phyloP scores from a whole-genome alignment of 1,140 invertebrate species.

The Sinonovacula constricta region DNA sequence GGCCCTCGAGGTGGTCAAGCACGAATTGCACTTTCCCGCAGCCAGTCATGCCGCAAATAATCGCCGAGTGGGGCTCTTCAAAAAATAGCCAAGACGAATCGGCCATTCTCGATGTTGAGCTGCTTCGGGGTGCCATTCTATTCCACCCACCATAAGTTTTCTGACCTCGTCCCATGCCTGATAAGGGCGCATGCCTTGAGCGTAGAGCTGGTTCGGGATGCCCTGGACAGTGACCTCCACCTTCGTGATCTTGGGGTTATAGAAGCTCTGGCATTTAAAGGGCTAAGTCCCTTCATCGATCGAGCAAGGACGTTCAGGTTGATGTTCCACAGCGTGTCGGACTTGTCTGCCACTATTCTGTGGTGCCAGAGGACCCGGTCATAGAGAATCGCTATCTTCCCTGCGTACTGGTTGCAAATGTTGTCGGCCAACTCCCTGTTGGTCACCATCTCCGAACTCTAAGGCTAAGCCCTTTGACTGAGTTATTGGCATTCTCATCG shows the following conservation, averaged over 20 bases:
- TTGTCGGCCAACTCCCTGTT: neutral
- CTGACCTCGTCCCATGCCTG: constrained; percentile 22
- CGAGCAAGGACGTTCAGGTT: constrained; percentile 27
- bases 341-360: neutral
- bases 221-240: constrained; percentile 36
- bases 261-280: constrained; percentile 11
- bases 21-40: no score
- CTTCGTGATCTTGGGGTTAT: constrained; percentile 47
- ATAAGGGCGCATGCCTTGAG: constrained; percentile 16
- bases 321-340: constrained; percentile 22
- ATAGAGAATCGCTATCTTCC: no score
- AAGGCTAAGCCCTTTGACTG: constrained; percentile 11
- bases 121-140: neutral
- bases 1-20: no score
- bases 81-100: no score
- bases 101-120: no score
- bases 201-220: constrained; percentile 37
- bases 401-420: neutral
- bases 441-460: constrained; percentile 25
- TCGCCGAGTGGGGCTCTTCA: no score
- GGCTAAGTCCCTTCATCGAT: neutral
- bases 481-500: constrained; percentile 4
- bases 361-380: no score
- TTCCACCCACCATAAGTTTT: constrained; percentile 1
- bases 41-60: no score